Evolutionary conservation across 1,140 invertebrate species (phyloP), one percentile per base, ranked within the genome.

Genomic region (Monomorium pharaonis): DNA sequence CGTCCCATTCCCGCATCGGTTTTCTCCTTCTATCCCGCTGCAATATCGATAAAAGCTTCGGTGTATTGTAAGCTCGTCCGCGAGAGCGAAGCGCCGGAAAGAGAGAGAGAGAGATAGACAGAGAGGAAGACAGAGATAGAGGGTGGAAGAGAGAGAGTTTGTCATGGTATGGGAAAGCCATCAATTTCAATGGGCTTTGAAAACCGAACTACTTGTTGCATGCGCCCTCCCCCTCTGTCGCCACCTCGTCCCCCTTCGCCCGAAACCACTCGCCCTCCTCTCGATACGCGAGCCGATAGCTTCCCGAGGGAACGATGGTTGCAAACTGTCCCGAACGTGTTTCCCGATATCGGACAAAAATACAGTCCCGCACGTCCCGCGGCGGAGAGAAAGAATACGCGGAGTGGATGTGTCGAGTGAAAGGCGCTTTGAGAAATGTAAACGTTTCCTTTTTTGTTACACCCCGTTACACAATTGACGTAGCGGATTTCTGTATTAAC

Each of bases 171-270:
- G 95, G 95, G 94, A 95, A 95, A 95, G 94, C 94, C 95, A 95
- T 95, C 94, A 95, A 95, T 95, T 95, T 95, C 94, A 95, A 95
- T 95, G 94, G 95, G 94, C 95, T 95, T 95, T 95, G 94, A 95
- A 95, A 95, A 95, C 95, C 95, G 93, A 95, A 95, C 95, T 93
- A 95, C 95, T 95, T 95, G 95, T 95, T 95, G 95, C 94, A 94
- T 94, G 91, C 88, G 90, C 91, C 87, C 90, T 91, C 89, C 86
- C 90, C 86, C 56, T 60, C 78, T 83, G 65, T 88, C 70, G 70
- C 86, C 88, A 65, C 44, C 72, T 74, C 76, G 84, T 70, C 56
- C 58, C 84, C 75, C 87, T 84, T 80, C 80, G 51, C 86, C 89
- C 77, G 88, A 85, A 88, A 80, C 80, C 92, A 91, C 93, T 92